phyloP scores from a whole-genome alignment of 2,797 vertebrate genomes.

The Dermochelys coriacea region DNA sequence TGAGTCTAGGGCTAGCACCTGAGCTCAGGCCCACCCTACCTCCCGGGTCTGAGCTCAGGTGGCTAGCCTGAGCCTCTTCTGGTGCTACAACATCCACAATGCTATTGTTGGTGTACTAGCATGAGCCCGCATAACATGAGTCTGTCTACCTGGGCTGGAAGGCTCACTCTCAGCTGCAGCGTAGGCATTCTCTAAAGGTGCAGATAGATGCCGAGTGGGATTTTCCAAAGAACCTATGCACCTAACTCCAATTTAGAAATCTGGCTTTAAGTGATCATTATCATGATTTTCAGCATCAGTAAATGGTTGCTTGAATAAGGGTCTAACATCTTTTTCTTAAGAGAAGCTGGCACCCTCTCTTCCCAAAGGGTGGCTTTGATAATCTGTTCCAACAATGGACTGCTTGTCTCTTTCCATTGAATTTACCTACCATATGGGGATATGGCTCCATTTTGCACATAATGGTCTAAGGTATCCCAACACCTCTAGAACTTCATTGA shows the following conservation, averaged over 20 bases:
- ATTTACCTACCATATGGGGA: not conserved
- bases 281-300: not conserved
- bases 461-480: not conserved
- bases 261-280: not conserved
- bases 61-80: too few species aligned
- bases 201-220: not conserved
- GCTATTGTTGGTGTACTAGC: not conserved
- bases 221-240: not conserved
- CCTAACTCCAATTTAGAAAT: not conserved
- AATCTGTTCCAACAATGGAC: not conserved
- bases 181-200: not conserved
- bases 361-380: not conserved
- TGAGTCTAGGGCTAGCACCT: too few species aligned
- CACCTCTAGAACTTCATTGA: not conserved
- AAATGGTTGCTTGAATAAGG: not conserved
- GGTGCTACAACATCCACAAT: too few species aligned
- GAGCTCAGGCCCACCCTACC: too few species aligned
- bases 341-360: not conserved
- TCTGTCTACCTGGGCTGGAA: not conserved
- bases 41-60: too few species aligned
- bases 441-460: not conserved
- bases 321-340: not conserved
- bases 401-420: not conserved
- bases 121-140: not conserved
- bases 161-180: not conserved